Evolutionary conservation across 2,113 vertebrate genomes (phyloP).

Genomic region (Dasypus novemcinctus): DNA sequence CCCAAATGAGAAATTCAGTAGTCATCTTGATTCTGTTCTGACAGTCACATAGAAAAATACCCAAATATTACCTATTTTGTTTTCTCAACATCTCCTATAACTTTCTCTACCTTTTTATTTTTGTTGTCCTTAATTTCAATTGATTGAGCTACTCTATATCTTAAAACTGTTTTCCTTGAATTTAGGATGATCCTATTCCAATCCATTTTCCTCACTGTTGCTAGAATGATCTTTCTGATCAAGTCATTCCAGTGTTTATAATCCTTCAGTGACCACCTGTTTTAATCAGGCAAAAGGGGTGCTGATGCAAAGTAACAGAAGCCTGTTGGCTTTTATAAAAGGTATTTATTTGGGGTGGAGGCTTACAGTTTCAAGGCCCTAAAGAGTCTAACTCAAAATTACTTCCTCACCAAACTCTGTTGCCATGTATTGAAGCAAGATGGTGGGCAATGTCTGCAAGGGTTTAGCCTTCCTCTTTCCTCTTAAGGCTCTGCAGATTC

Average conservation of each 20-base stretch:
- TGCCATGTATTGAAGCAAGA: too few relatives aligned
- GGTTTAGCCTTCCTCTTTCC: too few relatives aligned
- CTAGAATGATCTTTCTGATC: background rate
- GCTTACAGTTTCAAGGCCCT: too few relatives aligned
- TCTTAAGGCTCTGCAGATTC: too few relatives aligned
- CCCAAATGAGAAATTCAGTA: background rate
- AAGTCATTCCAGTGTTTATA: background rate
- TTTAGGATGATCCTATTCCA: background rate
- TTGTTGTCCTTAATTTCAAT: background rate
- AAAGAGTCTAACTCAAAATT: too few relatives aligned
- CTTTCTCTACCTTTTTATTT: background rate
- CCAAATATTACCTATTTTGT: background rate
- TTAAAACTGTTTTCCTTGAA: background rate
- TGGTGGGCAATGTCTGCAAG: too few relatives aligned
- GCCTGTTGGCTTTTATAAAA: too few relatives aligned
- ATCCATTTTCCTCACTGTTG: background rate
- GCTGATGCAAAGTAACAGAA: too few relatives aligned
- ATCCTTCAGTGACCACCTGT: background rate
- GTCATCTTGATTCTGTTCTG: background rate
- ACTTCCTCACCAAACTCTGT: too few relatives aligned
- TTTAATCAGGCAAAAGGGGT: too few relatives aligned
- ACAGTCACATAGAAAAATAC: background rate
- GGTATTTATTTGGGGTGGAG: too few relatives aligned
- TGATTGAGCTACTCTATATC: background rate
- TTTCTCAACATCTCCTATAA: background rate